These are phyloP conservation scores for Dendrophyllia cribrosa DNA, from an alignment of 64 coral and sea anemone species.

Conservation along the genomic window DNA sequence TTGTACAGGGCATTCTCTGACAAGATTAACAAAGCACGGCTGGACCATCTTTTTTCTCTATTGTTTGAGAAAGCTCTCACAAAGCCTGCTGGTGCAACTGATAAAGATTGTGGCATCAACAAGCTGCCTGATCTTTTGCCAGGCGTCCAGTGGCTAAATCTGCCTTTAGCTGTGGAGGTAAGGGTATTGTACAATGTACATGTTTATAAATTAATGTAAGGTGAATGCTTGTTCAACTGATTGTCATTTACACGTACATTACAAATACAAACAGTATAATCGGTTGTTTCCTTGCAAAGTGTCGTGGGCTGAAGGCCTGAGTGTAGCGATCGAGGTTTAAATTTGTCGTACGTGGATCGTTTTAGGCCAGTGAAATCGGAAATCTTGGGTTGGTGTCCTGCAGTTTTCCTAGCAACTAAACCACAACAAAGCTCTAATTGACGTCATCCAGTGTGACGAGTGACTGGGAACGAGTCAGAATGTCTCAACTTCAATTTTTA, in stretches of 20 bases:
- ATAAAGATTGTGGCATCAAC: background rate
- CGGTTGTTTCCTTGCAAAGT: too few species aligned
- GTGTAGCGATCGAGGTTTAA: too few species aligned
- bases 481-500: too few species aligned
- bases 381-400: too few species aligned
- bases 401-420: too few species aligned
- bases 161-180: conserved; percentile 84
- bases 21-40: conserved; percentile 77
- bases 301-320: too few species aligned
- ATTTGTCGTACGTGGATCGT: too few species aligned
- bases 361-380: too few species aligned
- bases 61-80: conserved; percentile 82
- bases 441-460: too few species aligned
- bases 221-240: background rate
- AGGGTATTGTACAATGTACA: background rate
- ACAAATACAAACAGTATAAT: background rate
- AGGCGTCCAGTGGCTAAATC: conserved; percentile 89
- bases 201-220: too few species aligned
- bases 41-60: conserved; percentile 94
- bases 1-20: conserved; percentile 93
- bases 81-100: background rate
- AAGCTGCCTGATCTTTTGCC: conserved; percentile 74
- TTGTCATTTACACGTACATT: background rate
- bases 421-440: too few species aligned
- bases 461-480: too few species aligned